Evolutionary conservation across 1,140 invertebrate genomes (phyloP).

Genomic region (Bombus impatiens): DNA sequence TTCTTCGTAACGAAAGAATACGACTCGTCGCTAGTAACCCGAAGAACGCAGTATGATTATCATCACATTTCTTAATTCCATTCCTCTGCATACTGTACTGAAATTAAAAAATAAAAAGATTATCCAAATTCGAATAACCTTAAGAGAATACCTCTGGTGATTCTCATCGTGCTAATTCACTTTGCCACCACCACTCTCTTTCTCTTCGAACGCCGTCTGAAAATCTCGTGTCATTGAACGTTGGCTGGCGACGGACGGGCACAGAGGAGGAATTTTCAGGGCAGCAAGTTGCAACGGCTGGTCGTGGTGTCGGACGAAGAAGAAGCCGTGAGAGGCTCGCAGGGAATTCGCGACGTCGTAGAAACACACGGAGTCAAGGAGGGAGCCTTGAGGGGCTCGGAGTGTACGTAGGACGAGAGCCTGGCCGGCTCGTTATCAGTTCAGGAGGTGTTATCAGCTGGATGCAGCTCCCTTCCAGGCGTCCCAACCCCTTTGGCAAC

Average conservation of each 20-base stretch:
- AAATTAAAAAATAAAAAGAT: background rate
- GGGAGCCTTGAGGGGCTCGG: conserved; percentile 42
- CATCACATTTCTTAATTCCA: too few relatives aligned
- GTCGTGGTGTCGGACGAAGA: background rate
- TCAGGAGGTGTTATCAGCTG: conserved; percentile 79
- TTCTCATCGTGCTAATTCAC: conserved; percentile 7
- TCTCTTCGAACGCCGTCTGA: background rate
- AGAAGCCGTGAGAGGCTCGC: conserved; percentile 61
- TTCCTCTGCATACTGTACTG: background rate
- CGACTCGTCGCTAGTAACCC: too few relatives aligned
- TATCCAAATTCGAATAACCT: background rate
- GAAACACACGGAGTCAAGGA: conserved; percentile 57
- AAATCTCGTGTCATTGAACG: background rate
- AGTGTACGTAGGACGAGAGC: conserved; percentile 70
- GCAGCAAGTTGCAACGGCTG: conserved; percentile 21
- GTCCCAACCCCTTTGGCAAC: conserved; percentile 70
- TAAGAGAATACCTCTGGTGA: background rate
- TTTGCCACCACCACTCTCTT: too few relatives aligned
- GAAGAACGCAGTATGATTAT: too few relatives aligned
- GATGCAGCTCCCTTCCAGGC: conserved; percentile 70
- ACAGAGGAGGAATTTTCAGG: conserved; percentile 12
- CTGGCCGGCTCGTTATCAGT: conserved; percentile 81
- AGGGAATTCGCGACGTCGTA: conserved; percentile 60
- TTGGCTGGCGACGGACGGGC: too few relatives aligned
- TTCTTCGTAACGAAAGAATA: background rate